Evolutionary conservation across 2,113 vertebrate species (phyloP).

Genomic region (Elgaria multicarinata): DNA sequence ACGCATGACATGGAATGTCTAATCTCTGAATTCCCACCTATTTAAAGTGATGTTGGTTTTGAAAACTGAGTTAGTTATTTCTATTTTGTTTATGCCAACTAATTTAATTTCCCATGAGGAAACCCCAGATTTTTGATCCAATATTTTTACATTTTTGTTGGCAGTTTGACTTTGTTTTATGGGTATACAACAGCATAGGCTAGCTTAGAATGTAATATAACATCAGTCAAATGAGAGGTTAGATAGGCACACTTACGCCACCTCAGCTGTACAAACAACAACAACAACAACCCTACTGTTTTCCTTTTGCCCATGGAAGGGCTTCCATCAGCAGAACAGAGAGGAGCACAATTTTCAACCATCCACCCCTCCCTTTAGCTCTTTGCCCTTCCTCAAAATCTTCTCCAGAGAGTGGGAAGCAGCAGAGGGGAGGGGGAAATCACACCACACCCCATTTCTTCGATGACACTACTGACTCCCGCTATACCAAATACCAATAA

Average conservation of each 20-base stretch:
- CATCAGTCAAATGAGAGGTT: background rate
- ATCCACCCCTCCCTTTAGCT: background rate
- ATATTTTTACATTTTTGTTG: constrained; percentile 8
- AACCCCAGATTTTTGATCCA: constrained; percentile 31
- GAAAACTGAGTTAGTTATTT: constrained; percentile 53
- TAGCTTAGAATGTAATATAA: constrained; percentile 10
- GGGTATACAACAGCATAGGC: background rate
- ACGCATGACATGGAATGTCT: constrained; percentile 48
- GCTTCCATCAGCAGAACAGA: background rate
- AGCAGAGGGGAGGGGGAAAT: too few relatives aligned
- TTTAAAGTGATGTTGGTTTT: constrained; percentile 74
- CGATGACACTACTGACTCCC: too few relatives aligned
- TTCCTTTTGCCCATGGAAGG: background rate
- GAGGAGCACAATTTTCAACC: background rate
- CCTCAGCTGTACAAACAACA: background rate
- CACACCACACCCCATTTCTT: background rate
- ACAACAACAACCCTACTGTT: background rate
- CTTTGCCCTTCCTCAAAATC: background rate
- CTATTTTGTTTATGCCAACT: constrained; percentile 62
- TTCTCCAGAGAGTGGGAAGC: background rate
- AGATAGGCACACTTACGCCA: background rate
- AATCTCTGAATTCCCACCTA: constrained; percentile 60
- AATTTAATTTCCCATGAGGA: constrained; percentile 38
- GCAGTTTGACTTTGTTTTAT: constrained; percentile 22
- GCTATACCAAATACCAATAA: too few relatives aligned